Percentiles rank a stretch among this genome's conserved stretches.
Conservation (phyloP, 2,888 invertebrate species). For the Mesodorylaimus sp. region DNA sequence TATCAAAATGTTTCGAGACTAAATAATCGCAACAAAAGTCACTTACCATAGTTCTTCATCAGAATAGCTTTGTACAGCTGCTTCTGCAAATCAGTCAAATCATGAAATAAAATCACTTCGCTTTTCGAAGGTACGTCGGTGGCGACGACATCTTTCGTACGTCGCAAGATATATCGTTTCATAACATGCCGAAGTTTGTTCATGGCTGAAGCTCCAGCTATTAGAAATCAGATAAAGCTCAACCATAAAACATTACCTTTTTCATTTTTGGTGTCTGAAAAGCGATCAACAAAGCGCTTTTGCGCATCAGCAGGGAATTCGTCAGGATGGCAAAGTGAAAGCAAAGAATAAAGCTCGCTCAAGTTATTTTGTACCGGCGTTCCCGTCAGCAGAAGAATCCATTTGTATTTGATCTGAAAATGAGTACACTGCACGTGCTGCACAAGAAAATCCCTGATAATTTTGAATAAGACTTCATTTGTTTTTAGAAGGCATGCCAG, state of each 20-base stretch:
- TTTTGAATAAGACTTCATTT: too few species aligned
- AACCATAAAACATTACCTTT: neutral
- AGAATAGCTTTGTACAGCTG: constrained; percentile 33
- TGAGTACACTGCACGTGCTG: neutral
- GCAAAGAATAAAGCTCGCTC: constrained; percentile 32
- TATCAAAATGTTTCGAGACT: neutral
- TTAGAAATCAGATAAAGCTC: neutral
- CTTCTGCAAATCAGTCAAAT: constrained; percentile 32
- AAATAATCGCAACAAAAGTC: neutral
- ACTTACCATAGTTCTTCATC: constrained; percentile 28
- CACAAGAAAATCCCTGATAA: too few species aligned
- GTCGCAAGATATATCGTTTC: constrained; percentile 30
- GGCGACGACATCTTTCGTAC: constrained; percentile 31
- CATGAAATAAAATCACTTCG: constrained; percentile 33
- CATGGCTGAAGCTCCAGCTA: too few species aligned
- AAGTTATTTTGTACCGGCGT: constrained; percentile 37
- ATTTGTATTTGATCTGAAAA: constrained; percentile 2
- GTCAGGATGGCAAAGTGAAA: constrained; percentile 28
- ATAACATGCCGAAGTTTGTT: constrained; percentile 26
- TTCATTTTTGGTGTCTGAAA: constrained; percentile 9
- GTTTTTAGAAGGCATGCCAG: too few species aligned
- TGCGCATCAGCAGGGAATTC: constrained; percentile 22
- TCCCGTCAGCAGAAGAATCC: constrained; percentile 31
- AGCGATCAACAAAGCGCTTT: constrained; percentile 28
- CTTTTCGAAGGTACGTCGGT: constrained; percentile 29